These are phyloP conservation scores for Falco concolor DNA, from an alignment of 2,797 vertebrate genomes.

Conservation along the genomic window DNA sequence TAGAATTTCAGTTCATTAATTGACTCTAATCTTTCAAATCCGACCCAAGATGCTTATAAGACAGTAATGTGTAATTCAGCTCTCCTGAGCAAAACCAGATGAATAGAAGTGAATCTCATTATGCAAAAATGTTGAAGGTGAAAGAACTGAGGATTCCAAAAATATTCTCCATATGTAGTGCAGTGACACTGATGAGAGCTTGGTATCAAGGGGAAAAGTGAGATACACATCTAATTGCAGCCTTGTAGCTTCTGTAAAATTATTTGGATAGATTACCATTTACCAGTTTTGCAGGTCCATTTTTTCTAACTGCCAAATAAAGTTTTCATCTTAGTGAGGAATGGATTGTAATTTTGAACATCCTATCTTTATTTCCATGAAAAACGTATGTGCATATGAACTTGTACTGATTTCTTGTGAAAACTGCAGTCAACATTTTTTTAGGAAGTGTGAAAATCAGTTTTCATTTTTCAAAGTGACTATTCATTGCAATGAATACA, in stretches of 20 bases:
- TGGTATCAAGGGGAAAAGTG: neutral
- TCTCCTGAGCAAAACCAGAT: neutral
- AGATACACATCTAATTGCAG: neutral
- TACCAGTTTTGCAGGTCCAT: neutral
- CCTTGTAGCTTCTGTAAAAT: neutral
- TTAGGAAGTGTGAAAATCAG: neutral
- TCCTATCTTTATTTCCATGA: neutral
- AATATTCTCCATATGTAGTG: constrained; percentile 1
- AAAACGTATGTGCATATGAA: rapidly evolving
- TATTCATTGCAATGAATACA: neutral
- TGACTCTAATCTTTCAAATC: neutral
- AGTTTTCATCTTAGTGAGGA: neutral
- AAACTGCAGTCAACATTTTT: neutral
- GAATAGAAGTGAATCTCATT: neutral
- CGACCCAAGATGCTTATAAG: neutral
- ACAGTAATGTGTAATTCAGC: neutral
- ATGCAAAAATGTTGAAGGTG: constrained; percentile 28
- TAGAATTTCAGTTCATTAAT: neutral
- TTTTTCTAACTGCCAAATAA: neutral
- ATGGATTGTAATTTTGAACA: neutral
- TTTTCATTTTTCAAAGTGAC: neutral
- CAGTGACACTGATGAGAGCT: neutral
- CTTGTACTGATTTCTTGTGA: neutral
- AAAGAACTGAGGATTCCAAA: constrained; percentile 26
- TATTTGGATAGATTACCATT: neutral